These are phyloP conservation scores for Acipenser ruthenus DNA, from an alignment of 2,797 vertebrate species.

Conservation along the genomic window DNA sequence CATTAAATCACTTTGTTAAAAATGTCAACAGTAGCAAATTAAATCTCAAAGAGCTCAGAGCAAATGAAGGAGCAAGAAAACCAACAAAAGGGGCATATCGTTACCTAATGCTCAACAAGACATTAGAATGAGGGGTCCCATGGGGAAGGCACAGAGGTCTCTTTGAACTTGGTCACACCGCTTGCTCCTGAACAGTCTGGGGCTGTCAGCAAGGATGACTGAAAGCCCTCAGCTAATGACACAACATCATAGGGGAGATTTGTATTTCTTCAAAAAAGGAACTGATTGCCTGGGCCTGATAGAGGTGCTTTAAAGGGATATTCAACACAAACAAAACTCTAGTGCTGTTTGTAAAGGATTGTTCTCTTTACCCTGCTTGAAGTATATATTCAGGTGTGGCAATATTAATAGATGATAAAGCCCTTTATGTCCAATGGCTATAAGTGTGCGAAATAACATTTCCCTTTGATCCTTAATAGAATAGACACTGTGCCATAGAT, in stretches of 20 bases:
- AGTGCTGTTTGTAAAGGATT: neutral
- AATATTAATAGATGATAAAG: neutral
- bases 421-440: neutral
- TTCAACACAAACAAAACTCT: neutral
- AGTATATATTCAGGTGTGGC: neutral
- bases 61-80: neutral
- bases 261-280: neutral
- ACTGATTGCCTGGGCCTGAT: neutral
- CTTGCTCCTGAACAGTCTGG: neutral
- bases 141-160: neutral
- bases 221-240: slow-evolving; percentile 1
- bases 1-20: neutral
- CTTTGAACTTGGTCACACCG: neutral
- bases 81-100: neutral
- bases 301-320: neutral
- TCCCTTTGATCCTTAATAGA: no score
- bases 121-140: neutral
- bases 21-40: neutral
- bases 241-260: neutral
- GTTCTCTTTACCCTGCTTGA: neutral
- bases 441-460: neutral
- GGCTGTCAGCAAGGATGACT: neutral
- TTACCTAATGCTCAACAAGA: neutral
- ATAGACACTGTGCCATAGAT: no score
- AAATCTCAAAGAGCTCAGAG: neutral